A percentile compares a stretch with the other conserved stretches of the same genome.
phyloP scores from a whole-genome alignment of 2,888 invertebrate species.

The Nymphalis polychloros region DNA sequence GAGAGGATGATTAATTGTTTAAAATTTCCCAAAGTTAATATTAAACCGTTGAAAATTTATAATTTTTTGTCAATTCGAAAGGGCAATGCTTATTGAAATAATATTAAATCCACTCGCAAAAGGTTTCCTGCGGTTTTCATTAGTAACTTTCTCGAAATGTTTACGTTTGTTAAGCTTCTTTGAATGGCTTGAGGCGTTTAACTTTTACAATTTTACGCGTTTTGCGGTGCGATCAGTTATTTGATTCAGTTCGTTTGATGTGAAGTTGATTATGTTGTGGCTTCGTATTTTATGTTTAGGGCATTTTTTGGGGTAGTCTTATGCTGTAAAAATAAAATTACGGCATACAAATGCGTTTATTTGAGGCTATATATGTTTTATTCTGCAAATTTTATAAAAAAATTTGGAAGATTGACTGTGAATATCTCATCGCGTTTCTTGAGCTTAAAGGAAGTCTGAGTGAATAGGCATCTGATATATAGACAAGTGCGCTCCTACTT shows the following conservation, averaged over 20 bases:
- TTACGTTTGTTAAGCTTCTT: constrained; percentile 49
- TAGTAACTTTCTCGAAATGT: constrained; percentile 48
- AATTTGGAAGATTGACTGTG: too few relatives aligned
- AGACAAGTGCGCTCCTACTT: too few relatives aligned
- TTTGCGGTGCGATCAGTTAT: constrained; percentile 41
- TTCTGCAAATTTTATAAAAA: too few relatives aligned
- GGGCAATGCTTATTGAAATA: constrained; percentile 27
- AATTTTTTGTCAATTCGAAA: constrained; percentile 13
- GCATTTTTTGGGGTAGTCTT: neutral
- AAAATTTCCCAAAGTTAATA: neutral
- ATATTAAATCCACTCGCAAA: constrained; percentile 40
- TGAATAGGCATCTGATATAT: too few relatives aligned
- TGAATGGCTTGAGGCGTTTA: constrained; percentile 42
- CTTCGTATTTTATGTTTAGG: constrained; percentile 20
- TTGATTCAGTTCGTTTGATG: constrained; percentile 42
- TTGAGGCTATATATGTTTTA: too few relatives aligned
- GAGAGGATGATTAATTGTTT: neutral
- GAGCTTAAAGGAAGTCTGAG: too few relatives aligned
- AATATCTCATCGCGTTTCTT: too few relatives aligned
- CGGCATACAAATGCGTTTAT: too few relatives aligned
- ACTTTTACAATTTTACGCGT: constrained; percentile 50
- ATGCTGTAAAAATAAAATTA: neutral
- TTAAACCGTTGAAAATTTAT: constrained; percentile 4
- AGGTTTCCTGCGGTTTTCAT: constrained; percentile 49
- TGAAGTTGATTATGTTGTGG: constrained; percentile 37